phyloP scores from a whole-genome alignment of 1,140 invertebrate species.

The Drosophila orosa region DNA sequence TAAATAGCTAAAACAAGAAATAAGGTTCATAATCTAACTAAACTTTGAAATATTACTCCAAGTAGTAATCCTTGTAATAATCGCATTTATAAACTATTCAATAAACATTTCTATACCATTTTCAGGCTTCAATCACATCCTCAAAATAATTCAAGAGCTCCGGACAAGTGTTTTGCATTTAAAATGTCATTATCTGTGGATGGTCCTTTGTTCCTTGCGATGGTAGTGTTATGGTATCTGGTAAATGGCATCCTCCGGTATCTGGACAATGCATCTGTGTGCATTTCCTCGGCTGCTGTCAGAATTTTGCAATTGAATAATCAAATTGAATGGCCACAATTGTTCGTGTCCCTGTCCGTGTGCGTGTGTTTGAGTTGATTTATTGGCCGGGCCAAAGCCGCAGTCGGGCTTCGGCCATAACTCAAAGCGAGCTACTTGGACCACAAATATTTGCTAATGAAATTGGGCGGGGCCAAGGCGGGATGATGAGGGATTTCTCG shows the following conservation, averaged over 20 bases:
- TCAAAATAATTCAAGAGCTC: conserved; percentile 39
- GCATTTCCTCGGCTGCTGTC: conserved; percentile 68
- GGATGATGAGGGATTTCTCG: not conserved
- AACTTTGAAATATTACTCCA: no score
- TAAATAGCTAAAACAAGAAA: not conserved
- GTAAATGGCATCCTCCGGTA: conserved; percentile 40
- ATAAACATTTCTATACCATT: not conserved
- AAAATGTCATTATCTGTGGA: conserved; percentile 65
- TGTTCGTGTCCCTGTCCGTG: conserved; percentile 8
- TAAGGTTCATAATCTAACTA: no score
- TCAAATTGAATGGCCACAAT: conserved; percentile 66
- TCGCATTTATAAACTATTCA: not conserved
- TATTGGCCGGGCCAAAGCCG: conserved; percentile 57
- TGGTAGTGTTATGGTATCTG: conserved; percentile 1
- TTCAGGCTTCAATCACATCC: conserved; percentile 1
- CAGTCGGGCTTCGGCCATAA: conserved; percentile 50
- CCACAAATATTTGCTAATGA: conserved; percentile 77
- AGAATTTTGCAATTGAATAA: conserved; percentile 77
- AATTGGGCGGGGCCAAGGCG: conserved; percentile 35
- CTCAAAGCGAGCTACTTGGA: conserved; percentile 58
- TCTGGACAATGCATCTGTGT: conserved; percentile 64
- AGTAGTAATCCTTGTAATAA: not conserved
- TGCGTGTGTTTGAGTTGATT: conserved; percentile 54
- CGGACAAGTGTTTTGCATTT: conserved; percentile 60
- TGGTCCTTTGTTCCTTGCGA: not conserved